Evolutionary conservation across 2,888 invertebrate species (phyloP).

Genomic region (Thumatha senex): DNA sequence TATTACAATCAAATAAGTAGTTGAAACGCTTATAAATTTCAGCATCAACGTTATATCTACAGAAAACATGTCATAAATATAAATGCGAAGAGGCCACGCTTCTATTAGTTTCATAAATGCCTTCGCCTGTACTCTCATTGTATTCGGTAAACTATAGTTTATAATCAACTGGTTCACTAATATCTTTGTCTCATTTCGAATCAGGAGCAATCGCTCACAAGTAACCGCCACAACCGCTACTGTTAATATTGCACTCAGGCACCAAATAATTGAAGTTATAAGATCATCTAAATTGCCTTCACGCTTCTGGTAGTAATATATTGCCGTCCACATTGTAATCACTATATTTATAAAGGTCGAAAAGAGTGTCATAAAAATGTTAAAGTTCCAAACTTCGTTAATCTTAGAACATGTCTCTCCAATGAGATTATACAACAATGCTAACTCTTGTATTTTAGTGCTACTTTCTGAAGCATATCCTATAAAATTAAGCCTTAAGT

Average conservation of each 20-base stretch:
- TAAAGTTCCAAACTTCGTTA: slow-evolving; percentile 58
- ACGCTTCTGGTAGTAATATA: slow-evolving; percentile 43
- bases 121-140: slow-evolving; percentile 60
- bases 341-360: slow-evolving; percentile 56
- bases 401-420: slow-evolving; percentile 51
- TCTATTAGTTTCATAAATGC: slow-evolving; percentile 64
- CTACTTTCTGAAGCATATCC: slow-evolving; percentile 40
- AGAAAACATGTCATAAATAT: slow-evolving; percentile 61
- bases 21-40: slow-evolving; percentile 65
- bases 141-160: slow-evolving; percentile 58
- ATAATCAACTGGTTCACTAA: slow-evolving; percentile 62
- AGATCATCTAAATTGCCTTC: slow-evolving; percentile 27
- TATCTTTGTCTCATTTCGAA: slow-evolving; percentile 50
- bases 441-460: slow-evolving; percentile 52
- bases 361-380: slow-evolving; percentile 59
- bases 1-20: slow-evolving; percentile 66
- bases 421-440: slow-evolving; percentile 49
- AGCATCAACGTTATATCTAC: slow-evolving; percentile 64
- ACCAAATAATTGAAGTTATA: slow-evolving; percentile 46
- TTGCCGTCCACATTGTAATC: slow-evolving; percentile 53
- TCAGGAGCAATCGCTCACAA: slow-evolving; percentile 50
- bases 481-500: slow-evolving; percentile 39
- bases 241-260: slow-evolving; percentile 43
- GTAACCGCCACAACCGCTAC: slow-evolving; percentile 50
- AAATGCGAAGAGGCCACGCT: slow-evolving; percentile 56